Evolutionary conservation across 2,888 invertebrate species (phyloP).

Genomic region (Nymphalis urticae): DNA sequence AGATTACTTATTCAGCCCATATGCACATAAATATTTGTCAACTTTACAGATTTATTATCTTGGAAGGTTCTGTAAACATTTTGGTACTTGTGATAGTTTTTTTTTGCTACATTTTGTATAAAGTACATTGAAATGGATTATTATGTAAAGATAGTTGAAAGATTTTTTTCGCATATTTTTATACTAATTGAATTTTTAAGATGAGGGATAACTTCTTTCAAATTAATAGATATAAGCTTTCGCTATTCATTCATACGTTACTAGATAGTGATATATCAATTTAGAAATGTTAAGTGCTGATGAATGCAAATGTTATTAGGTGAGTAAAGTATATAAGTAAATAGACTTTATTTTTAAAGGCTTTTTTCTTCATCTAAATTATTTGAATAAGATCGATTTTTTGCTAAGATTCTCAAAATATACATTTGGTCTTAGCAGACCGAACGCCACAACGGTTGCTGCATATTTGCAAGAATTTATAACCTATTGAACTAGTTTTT

Average conservation of each 20-base stretch:
- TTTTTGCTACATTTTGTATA: not conserved
- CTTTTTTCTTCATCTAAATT: constrained; percentile 2
- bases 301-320: constrained; percentile 23
- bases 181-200: constrained; percentile 31
- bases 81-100: not conserved
- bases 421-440: not conserved
- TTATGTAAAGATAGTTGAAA: constrained; percentile 19
- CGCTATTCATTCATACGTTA: constrained; percentile 31
- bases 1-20: too few relatives aligned
- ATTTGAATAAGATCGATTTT: not conserved
- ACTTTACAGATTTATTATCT: too few relatives aligned
- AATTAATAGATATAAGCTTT: constrained; percentile 37
- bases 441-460: not conserved
- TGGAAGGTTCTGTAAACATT: not conserved
- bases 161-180: constrained; percentile 38
- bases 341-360: constrained; percentile 7
- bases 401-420: not conserved
- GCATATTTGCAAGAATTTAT: too few relatives aligned
- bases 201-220: constrained; percentile 21
- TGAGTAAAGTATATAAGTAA: constrained; percentile 12
- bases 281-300: constrained; percentile 34
- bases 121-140: not conserved
- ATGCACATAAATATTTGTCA: too few relatives aligned
- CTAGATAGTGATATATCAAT: constrained; percentile 40
- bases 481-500: too few relatives aligned